These are phyloP conservation scores for Chrysogorgia sp. DNA, from an alignment of 92 coral and sea anemone genomes.

Conservation along the genomic window DNA sequence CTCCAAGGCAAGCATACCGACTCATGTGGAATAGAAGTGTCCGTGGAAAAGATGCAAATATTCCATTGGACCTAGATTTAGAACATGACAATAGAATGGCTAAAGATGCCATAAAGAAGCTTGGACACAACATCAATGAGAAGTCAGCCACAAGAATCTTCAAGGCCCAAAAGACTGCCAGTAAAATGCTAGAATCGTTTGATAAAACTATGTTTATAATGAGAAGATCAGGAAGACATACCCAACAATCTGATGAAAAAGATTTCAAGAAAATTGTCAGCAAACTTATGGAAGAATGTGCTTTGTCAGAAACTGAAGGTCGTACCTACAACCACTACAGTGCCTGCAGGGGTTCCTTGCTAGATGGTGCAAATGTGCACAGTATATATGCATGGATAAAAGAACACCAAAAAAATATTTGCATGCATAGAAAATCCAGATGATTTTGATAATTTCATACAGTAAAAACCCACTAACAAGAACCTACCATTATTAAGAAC, in stretches of 20 bases:
- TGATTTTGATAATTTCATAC: neutral
- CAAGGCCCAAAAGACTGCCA: constrained; percentile 46
- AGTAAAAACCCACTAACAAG: too few species aligned
- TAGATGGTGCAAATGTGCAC: constrained; percentile 28
- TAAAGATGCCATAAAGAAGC: constrained; percentile 47
- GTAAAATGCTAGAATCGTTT: constrained; percentile 22
- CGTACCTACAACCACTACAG: constrained; percentile 43
- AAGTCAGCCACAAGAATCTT: constrained; percentile 35
- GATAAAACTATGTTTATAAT: constrained; percentile 26
- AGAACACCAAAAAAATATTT: constrained; percentile 38
- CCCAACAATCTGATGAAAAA: constrained; percentile 26
- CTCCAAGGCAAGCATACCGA: constrained; percentile 62
- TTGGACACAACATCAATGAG: constrained; percentile 43
- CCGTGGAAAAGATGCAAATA: constrained; percentile 27
- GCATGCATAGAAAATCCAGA: constrained; percentile 27
- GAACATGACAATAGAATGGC: constrained; percentile 47
- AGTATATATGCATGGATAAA: constrained; percentile 42
- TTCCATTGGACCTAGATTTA: constrained; percentile 49
- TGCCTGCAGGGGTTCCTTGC: constrained; percentile 16
- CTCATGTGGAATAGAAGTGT: constrained; percentile 59
- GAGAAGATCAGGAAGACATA: constrained; percentile 44
- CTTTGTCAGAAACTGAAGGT: constrained; percentile 33
- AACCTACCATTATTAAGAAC: too few species aligned
- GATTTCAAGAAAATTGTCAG: constrained; percentile 35
- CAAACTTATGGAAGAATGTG: constrained; percentile 44